These are phyloP conservation scores for Pissodes strobi DNA, from an alignment of 1,140 invertebrate species.

Conservation along the genomic window DNA sequence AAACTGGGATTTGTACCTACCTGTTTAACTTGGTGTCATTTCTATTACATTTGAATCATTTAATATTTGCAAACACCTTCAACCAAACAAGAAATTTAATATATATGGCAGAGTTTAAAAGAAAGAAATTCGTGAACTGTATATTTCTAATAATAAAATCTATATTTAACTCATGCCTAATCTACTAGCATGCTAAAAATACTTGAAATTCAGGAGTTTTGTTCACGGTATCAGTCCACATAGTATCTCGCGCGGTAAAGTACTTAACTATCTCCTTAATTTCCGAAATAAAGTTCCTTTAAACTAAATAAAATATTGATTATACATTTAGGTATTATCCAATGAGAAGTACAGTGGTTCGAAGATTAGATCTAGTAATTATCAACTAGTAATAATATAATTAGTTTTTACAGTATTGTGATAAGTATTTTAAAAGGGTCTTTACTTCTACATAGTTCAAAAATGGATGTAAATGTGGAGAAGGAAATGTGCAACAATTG, in stretches of 20 bases:
- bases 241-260: not conserved
- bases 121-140: no score
- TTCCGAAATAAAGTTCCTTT: no score
- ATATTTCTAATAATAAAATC: constrained; percentile 35
- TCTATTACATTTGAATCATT: no score
- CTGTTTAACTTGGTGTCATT: no score
- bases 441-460: constrained; percentile 3
- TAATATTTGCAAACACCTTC: no score
- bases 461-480: constrained; percentile 45
- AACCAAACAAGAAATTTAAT: no score
- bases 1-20: no score
- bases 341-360: not conserved
- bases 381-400: not conserved
- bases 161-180: constrained; percentile 27
- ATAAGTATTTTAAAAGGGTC: not conserved
- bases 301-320: no score
- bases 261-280: no score
- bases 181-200: constrained; percentile 26
- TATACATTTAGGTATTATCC: no score
- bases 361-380: not conserved
- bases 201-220: constrained; percentile 32
- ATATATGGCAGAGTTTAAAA: no score
- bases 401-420: not conserved
- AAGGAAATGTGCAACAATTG: constrained; percentile 52
- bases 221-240: constrained; percentile 17